Base-by-base conservation (phyloP, 53 echinoderm and acorn worm genomes). In the Pentamera pediparva region DNA sequence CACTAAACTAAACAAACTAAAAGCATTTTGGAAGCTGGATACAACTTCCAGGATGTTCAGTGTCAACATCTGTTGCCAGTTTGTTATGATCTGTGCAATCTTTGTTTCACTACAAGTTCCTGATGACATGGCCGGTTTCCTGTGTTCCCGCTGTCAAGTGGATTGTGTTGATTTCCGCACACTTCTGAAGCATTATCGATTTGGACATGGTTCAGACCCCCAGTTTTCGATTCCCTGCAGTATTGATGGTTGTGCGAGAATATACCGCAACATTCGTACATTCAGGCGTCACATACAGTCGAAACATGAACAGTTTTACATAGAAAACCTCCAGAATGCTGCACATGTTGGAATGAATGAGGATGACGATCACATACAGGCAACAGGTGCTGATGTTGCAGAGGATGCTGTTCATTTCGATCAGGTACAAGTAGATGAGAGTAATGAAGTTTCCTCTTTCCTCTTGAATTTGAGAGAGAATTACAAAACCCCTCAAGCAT, bases 261-360 rank as follows among this genome's bases (percentile, higher is more conserved):
- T 64, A 37, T 70, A 70, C 30, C n/a, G 32, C 50, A 70, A 70
- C 31, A 51, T 70, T 18, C 48, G 70, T 15, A 70, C 70, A 47
- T 49, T 70, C 15, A 25, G 17, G 31, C 70, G 27, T 4, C 70
- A 50, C 31, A 27, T 70, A 3, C 26, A 48, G 22, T 70, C 51
- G 9, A 70, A 70, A 48, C 70, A 70, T 70, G 70, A 70, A 30
- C 29, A 11, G 26, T 70, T 70, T 15, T 70, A 50, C 6, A 49
- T 49, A 21, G 29, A 70, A 20, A 28, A 70, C 22, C 12, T 70
- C 17, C 49, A 70, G 17, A 47, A 70, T 70, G 27, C 5, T 10
- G 27, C 2, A 19, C 17, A 31, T 24, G 39, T 65, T 6, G 48
- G 33, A 48, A 50, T 30, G 22, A 4, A 2, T 49, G 70, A 4